Conservation (phyloP, 1,140 invertebrate species). For the Drosophila bocki region DNA sequence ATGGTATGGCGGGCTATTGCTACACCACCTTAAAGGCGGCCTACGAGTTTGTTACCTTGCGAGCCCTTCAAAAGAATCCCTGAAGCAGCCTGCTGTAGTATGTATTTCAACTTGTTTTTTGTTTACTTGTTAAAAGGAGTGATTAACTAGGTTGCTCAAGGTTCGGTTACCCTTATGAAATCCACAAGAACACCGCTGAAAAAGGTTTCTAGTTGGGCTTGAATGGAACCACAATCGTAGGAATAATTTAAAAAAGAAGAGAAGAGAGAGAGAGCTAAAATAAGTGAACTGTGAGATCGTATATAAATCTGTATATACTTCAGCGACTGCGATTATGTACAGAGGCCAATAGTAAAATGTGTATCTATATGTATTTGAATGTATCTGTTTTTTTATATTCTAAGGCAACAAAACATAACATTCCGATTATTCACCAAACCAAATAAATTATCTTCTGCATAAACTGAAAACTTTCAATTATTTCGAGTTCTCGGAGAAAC, state of each 20-base stretch:
- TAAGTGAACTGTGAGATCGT: conserved; percentile 19
- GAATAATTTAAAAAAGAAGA: conserved; percentile 5
- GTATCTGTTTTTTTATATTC: conserved; percentile 46
- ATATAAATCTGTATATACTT: conserved; percentile 35
- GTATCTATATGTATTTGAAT: conserved; percentile 35
- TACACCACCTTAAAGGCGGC: conserved; percentile 82
- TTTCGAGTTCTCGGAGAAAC: not conserved
- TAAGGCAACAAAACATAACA: conserved; percentile 35
- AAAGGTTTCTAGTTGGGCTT: not conserved
- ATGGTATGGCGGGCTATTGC: conserved; percentile 83
- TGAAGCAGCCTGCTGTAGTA: conserved; percentile 31
- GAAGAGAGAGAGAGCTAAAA: not conserved
- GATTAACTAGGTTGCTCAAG: conserved; percentile 21
- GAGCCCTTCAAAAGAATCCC: conserved; percentile 45
- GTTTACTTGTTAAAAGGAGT: conserved; percentile 4
- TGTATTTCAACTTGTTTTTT: conserved; percentile 9
- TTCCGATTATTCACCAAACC: conserved; percentile 47
- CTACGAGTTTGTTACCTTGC: conserved; percentile 66
- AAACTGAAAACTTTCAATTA: not conserved
- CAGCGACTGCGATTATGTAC: conserved; percentile 15
- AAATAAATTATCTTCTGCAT: conserved; percentile 40
- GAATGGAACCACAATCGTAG: conserved; percentile 2
- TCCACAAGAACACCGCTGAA: not conserved
- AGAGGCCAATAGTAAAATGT: conserved; percentile 26
- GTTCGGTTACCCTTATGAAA: not conserved